phyloP scores from a whole-genome alignment of 2,113 vertebrate genomes.

The Spermophilus dauricus region DNA sequence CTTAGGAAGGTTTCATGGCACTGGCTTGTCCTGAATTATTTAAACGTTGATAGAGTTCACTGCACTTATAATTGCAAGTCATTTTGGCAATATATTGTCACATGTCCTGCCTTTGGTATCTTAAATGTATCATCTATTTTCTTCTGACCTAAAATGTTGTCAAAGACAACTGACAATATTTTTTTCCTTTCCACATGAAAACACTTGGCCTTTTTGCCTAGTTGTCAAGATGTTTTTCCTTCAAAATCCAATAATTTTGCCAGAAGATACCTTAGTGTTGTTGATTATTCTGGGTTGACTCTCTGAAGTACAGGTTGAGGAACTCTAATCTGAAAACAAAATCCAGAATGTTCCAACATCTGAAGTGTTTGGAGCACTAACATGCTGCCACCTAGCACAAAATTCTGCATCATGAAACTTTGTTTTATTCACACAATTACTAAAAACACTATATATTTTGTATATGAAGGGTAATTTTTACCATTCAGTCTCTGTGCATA shows the following conservation, averaged over 20 bases:
- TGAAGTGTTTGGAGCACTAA: background rate
- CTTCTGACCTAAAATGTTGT: conserved; percentile 54
- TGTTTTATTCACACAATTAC: background rate
- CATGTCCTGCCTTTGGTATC: background rate
- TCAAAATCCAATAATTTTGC: conserved; percentile 19
- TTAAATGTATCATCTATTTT: conserved; percentile 63
- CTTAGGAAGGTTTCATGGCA: background rate
- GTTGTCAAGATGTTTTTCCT: conserved; percentile 5
- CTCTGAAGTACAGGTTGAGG: background rate
- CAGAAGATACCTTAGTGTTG: background rate
- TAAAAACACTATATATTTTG: background rate
- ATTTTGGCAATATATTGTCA: conserved; percentile 42
- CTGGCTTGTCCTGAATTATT: conserved; percentile 22
- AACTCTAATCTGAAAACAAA: background rate
- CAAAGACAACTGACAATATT: background rate
- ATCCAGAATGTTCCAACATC: background rate
- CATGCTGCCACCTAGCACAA: background rate
- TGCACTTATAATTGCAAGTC: conserved; percentile 48
- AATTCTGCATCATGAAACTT: background rate
- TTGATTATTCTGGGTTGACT: conserved; percentile 39
- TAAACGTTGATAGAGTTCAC: background rate
- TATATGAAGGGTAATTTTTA: background rate
- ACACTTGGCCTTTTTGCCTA: conserved; percentile 10
- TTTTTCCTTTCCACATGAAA: conserved; percentile 40
- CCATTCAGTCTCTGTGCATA: background rate